Conservation (phyloP, 37 sponge, comb jelly and placozoan species). For the Ephydatia muelleri region DNA sequence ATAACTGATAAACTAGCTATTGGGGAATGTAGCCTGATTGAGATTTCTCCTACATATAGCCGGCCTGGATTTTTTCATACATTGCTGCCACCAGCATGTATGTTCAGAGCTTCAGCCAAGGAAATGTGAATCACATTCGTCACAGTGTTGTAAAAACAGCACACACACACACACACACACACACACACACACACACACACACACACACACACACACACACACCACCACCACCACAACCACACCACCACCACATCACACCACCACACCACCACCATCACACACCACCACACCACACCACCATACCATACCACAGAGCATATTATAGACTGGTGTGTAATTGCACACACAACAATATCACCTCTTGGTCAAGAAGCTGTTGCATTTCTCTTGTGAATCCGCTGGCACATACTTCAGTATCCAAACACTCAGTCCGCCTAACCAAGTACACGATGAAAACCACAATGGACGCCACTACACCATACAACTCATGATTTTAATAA, state of each 20-base stretch:
- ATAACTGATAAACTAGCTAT: neutral
- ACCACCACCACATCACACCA: no score
- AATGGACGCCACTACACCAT: neutral
- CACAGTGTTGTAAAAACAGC: neutral
- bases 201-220: neutral
- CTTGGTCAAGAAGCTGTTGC: conserved; percentile 53
- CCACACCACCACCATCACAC: no score
- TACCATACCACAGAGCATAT: conserved; percentile 12
- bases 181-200: conserved; percentile 5
- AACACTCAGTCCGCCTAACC: conserved; percentile 35
- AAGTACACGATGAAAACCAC: neutral
- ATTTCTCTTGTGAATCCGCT: conserved; percentile 88
- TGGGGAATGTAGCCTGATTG: no score
- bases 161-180: neutral
- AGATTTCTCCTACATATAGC: no score
- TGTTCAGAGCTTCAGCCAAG: neutral
- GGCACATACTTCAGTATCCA: conserved; percentile 85
- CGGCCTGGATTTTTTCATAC: no score
- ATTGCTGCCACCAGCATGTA: no score
- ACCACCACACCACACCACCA: no score
- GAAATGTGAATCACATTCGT: neutral
- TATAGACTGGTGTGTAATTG: neutral
- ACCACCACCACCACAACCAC: neutral
- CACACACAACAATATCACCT: conserved; percentile 16
- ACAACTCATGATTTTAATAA: neutral